phyloP scores from a whole-genome alignment of 2,113 vertebrate species.

The Peucedramus taeniatus region DNA sequence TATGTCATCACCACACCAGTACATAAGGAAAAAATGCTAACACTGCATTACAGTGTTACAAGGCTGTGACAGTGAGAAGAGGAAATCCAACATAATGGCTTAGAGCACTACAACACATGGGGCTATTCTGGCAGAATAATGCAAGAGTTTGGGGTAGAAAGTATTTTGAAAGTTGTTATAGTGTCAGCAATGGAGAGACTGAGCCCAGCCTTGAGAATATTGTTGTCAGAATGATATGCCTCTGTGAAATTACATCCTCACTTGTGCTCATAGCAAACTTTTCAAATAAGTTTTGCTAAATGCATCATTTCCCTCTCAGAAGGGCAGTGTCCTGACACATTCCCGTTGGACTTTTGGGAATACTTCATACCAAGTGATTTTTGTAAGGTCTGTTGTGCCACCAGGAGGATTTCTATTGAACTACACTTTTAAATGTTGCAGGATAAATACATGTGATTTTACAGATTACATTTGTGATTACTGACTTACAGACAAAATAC shows the following conservation, averaged over 20 bases:
- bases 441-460: background rate
- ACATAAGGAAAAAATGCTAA: background rate
- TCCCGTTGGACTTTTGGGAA: rapidly evolving
- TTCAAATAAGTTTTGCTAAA: background rate
- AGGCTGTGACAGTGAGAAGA: background rate
- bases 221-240: background rate
- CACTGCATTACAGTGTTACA: background rate
- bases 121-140: background rate
- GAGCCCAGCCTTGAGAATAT: background rate
- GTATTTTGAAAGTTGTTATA: background rate
- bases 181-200: background rate
- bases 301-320: background rate
- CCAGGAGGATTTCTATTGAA: constrained; percentile 11
- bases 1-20: background rate
- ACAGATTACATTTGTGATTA: background rate
- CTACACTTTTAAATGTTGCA: background rate
- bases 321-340: background rate
- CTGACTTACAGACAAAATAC: rapidly evolving
- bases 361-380: background rate
- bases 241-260: background rate
- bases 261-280: background rate
- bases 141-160: background rate
- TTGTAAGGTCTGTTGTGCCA: background rate
- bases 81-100: background rate
- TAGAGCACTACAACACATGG: background rate